A percentile compares a stretch with the other conserved stretches of the same genome.
Evolutionary conservation across 2,797 vertebrate genomes (phyloP).

Genomic region (Sebastes trivittatus): DNA sequence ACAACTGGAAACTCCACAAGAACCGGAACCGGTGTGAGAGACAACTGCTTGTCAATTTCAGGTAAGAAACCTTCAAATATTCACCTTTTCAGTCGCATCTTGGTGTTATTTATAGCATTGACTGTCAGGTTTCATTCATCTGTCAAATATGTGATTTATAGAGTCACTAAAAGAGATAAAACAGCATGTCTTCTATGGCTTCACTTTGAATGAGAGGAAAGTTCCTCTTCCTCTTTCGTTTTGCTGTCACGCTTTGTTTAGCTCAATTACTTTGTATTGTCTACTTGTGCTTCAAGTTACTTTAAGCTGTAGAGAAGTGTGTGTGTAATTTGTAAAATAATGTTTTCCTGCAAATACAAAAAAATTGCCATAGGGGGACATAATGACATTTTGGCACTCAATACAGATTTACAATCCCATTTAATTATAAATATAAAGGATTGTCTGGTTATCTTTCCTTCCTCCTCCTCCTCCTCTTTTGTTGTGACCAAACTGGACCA

Average conservation of each 20-base stretch:
- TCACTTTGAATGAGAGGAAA: neutral
- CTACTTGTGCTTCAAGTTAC: neutral
- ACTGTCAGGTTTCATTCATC: neutral
- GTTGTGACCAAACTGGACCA: neutral
- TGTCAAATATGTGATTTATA: neutral
- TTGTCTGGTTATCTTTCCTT: neutral
- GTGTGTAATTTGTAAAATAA: neutral
- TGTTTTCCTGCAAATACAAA: neutral
- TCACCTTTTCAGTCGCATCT: neutral
- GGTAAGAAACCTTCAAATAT: constrained; percentile 38
- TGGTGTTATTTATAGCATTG: neutral
- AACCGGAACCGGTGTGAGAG: neutral
- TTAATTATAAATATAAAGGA: too few relatives aligned
- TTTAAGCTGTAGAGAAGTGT: neutral
- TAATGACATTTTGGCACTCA: neutral
- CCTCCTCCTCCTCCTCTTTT: neutral
- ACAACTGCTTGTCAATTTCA: too few relatives aligned
- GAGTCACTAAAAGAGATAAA: neutral
- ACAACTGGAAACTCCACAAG: neutral
- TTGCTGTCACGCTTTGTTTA: neutral
- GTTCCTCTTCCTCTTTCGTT: constrained; percentile 62
- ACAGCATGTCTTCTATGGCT: neutral
- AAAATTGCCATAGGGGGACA: neutral
- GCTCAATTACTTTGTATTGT: neutral
- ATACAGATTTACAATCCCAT: neutral